Percentiles rank a stretch among this genome's conserved stretches.
These are phyloP conservation scores for Rhizoglyphus robini DNA, from an alignment of 1,140 invertebrate genomes.

Conservation along the genomic window DNA sequence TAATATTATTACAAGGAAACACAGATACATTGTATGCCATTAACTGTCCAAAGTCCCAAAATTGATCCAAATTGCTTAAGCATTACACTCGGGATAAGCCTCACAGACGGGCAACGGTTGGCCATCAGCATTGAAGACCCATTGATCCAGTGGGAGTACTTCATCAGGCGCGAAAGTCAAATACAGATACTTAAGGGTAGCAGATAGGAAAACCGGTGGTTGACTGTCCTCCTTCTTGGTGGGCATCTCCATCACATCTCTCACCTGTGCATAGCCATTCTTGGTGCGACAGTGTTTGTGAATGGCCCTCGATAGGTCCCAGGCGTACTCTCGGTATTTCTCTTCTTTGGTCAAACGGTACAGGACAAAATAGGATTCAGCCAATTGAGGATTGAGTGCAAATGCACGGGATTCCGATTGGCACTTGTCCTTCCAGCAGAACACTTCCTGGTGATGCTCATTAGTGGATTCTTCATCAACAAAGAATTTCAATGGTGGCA, in stretches of 20 bases:
- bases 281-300: constrained; percentile 83
- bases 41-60: too few relatives aligned
- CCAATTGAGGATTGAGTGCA: constrained; percentile 58
- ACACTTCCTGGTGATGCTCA: background rate
- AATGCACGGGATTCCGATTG: too few relatives aligned
- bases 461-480: too few relatives aligned
- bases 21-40: too few relatives aligned
- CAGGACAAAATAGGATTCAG: constrained; percentile 92
- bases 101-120: constrained; percentile 79
- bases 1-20: too few relatives aligned
- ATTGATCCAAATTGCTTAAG: too few relatives aligned
- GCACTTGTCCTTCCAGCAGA: too few relatives aligned
- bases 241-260: constrained; percentile 63
- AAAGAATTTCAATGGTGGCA: background rate
- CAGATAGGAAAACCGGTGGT: constrained; percentile 96
- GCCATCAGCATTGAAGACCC: constrained; percentile 98
- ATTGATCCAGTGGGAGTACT: constrained; percentile 78
- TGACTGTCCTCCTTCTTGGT: constrained; percentile 98
- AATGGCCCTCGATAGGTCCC: constrained; percentile 85
- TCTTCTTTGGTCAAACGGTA: constrained; percentile 90
- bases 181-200: constrained; percentile 97
- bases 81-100: too few relatives aligned
- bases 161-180: constrained; percentile 87
- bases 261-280: constrained; percentile 37
- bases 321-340: constrained; percentile 94